phyloP scores from a whole-genome alignment of 35 echinoderm and acorn worm genomes.

The Hemicentrotus pulcherrimus region DNA sequence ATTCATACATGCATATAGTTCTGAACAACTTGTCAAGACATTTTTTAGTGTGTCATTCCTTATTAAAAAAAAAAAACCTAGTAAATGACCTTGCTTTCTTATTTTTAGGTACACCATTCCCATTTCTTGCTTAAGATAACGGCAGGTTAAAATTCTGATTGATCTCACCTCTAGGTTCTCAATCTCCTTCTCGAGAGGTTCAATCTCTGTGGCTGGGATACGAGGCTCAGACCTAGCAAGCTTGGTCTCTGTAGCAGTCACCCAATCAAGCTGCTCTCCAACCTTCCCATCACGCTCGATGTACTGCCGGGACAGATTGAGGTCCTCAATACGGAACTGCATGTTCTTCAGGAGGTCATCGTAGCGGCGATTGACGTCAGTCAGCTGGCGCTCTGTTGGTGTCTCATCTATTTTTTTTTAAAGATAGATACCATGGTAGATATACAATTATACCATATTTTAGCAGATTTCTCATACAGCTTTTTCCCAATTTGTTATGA shows the following conservation, averaged over 20 bases:
- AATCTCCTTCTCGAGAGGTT: slow-evolving; percentile 78
- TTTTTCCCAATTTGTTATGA: too few species aligned
- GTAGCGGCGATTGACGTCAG: slow-evolving; percentile 77
- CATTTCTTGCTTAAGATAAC: too few species aligned
- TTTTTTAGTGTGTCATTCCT: too few species aligned
- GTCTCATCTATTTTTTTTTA: slow-evolving; percentile 54
- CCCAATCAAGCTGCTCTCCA: slow-evolving; percentile 68
- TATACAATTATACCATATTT: too few species aligned
- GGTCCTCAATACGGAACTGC: slow-evolving; percentile 70
- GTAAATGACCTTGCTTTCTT: too few species aligned
- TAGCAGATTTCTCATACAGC: too few species aligned
- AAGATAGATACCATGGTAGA: neutral
- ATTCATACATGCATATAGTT: too few species aligned
- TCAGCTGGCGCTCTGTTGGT: slow-evolving; percentile 74
- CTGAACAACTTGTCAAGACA: too few species aligned
- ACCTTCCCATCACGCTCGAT: slow-evolving; percentile 75
- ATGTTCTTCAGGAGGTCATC: slow-evolving; percentile 71
- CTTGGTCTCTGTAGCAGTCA: slow-evolving; percentile 60
- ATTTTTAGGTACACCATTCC: too few species aligned
- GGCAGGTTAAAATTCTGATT: too few species aligned
- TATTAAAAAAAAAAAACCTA: too few species aligned
- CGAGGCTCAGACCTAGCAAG: slow-evolving; percentile 54
- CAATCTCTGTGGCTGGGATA: slow-evolving; percentile 58
- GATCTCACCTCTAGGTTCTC: slow-evolving; percentile 66
- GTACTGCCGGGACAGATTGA: slow-evolving; percentile 82